Evolutionary conservation across 2,797 vertebrate genomes (phyloP), one percentile per base, ranked within the genome.

Genomic region (Novumbra hubbsi): DNA sequence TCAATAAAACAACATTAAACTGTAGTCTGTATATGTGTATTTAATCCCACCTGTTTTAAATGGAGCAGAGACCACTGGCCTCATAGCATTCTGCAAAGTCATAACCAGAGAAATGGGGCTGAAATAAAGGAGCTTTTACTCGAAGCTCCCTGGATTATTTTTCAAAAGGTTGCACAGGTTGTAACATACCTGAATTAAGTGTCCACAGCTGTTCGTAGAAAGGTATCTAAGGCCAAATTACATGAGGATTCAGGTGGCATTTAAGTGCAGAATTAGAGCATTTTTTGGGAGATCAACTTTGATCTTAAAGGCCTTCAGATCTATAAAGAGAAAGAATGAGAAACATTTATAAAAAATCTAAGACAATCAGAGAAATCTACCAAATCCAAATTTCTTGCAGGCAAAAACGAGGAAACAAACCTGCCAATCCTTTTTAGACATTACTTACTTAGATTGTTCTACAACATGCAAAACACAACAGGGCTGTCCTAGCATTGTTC

Each of bases 141-240:
- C 78, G 85, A 86, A 89, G 87, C 90, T 81, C 79, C 76, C 83
- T 85, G 84, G 88, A 92, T 88, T 90, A 81, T 88, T 92, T 92
- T 89, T 82, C 81, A 78, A 78, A 82, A 76, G 79, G 81, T 81
- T 82, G 76, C 76, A 78, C 76, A 76, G 76, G 90, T 90, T 86
- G 72, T 81, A 89, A 89, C 91, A 86, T 84, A 89, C 91, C 87
- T 84, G 88, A 91, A 92, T 88, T 85, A 84, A 86, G 81, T 85
- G 87, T 89, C 87, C 85, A 86, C 86, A 78, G 73, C 72, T 81
- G 79, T 85, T 84, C 87, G 84, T 86, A 62, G 84, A 84, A 85
- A 87, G 89, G 89, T 86, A 87, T 81, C 78, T 83, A 85, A 90
- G 85, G 90, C 91, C 88, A 91, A 86, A 90, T 88, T 92, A 89